Base-by-base conservation (phyloP, 2,888 invertebrate genomes). In the Platerodrilus igneus region DNA sequence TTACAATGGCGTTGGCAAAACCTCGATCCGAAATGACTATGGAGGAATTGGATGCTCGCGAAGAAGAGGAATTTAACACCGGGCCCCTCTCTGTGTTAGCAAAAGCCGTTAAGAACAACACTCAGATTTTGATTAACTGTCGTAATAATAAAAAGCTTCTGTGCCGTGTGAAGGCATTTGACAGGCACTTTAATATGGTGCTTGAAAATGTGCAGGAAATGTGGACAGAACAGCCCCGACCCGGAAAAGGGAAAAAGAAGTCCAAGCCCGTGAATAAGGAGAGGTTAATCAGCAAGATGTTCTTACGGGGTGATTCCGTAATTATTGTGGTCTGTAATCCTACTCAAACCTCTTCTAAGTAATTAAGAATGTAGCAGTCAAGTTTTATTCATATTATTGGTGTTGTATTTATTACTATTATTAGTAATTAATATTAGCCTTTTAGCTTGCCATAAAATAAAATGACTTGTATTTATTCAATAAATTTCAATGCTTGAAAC, bases 131-230 rank as follows among this genome's bases (percentile, higher is more conserved):
- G 21, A 97, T 99, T 52, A 99, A 97, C 67, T 97, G 96, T 65
- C 79, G 97, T 51, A 97, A 97, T 67, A 99, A 99, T 69, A 96
- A 95, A 65, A 99, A 99, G 63, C 72, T 99, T 10, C 69, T 99
- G 19, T 97, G 92, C 0, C 79, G 99, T 55, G 96, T 99, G 0
- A 97, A 99, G 64, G 90, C 90, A 0, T 91, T 91, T 57, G 90
- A 91, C 64, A 80, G 91, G 54, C 99, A 99, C 67, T 99, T 95
- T 69, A 99, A 99, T 69, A 99, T 99, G 96, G 97, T 99, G 0
- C 71, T 99, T 53, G 99, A 99, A 71, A 94, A 95, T 66, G 97
- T 99, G 0, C 97, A 96, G 63, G 99, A 99, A 74, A 97, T 99
- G 94, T 99, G 99, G 97, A 96, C 95, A 0, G 99, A 99, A 73